These are phyloP conservation scores for Hirtodrosophila trivittata DNA, from an alignment of 2,888 invertebrate genomes.

Conservation along the genomic window DNA sequence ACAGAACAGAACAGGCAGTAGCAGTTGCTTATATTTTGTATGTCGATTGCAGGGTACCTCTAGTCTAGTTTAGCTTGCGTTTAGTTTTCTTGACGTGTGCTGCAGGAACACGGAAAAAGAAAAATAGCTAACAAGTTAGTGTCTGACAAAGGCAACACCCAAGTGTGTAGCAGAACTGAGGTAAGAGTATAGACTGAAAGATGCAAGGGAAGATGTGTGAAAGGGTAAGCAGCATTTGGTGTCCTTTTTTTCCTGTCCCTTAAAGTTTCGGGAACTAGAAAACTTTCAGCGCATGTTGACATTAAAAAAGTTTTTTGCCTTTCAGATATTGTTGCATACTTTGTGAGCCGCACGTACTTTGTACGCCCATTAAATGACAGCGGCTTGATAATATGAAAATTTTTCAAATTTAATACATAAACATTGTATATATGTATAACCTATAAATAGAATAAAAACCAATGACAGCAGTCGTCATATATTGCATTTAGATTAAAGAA, in stretches of 20 bases:
- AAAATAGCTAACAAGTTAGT: constrained; percentile 34
- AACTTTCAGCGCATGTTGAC: constrained; percentile 32
- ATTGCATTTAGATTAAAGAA: constrained; percentile 7
- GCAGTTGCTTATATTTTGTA: constrained; percentile 7
- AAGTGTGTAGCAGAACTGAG: neutral
- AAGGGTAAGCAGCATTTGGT: neutral
- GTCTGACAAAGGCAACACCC: constrained; percentile 24
- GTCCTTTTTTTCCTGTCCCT: constrained; percentile 24
- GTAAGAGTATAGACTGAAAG: neutral
- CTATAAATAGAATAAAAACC: constrained; percentile 10
- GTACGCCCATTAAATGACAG: constrained; percentile 17
- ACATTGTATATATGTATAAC: neutral
- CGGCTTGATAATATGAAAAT: constrained; percentile 19
- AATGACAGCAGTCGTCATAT: constrained; percentile 10
- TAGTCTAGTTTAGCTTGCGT: constrained; percentile 1
- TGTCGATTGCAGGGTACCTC: neutral
- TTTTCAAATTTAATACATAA: constrained; percentile 8
- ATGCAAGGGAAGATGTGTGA: neutral
- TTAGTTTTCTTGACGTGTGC: neutral
- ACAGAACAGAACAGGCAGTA: constrained; percentile 3
- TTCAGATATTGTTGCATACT: constrained; percentile 44
- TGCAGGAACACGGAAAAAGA: constrained; percentile 5
- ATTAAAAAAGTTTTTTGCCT: constrained; percentile 17
- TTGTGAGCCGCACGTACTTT: constrained; percentile 13
- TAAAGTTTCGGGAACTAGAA: constrained; percentile 48